phyloP scores from a whole-genome alignment of 2,113 vertebrate genomes.

The Scolopax mira region DNA sequence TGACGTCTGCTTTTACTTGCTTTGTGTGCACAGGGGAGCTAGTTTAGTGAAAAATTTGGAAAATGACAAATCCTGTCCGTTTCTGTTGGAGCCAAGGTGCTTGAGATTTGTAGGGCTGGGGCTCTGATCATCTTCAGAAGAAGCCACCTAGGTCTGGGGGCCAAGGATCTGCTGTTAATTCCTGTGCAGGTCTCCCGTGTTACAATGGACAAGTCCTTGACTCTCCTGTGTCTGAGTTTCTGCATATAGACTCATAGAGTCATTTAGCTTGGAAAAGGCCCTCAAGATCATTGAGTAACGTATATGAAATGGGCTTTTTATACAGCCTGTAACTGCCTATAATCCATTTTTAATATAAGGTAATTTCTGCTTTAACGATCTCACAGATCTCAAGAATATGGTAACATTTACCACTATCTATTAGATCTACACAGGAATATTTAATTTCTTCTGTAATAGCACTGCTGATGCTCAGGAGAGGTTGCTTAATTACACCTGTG shows the following conservation, averaged over 20 bases:
- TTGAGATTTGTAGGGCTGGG: neutral
- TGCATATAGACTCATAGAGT: neutral
- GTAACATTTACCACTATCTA: neutral
- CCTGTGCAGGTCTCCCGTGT: neutral
- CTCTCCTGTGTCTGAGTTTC: neutral
- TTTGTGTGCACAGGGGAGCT: neutral
- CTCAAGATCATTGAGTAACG: neutral
- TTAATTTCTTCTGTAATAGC: neutral
- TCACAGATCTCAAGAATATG: neutral
- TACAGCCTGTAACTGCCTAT: neutral
- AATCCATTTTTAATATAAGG: neutral
- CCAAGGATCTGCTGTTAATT: neutral
- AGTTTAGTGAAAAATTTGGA: neutral
- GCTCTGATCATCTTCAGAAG: neutral
- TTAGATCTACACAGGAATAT: neutral
- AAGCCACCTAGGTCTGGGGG: neutral
- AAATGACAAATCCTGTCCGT: accelerated
- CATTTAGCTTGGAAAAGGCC: neutral
- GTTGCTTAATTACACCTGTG: slow-evolving; percentile 8
- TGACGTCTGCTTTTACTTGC: neutral
- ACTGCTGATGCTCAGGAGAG: neutral
- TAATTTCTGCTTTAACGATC: slow-evolving; percentile 2
- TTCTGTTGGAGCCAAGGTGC: neutral
- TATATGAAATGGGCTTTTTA: neutral
- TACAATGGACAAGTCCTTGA: neutral